Evolutionary conservation across 2,797 vertebrate species (phyloP).

Genomic region (Artibeus lituratus): DNA sequence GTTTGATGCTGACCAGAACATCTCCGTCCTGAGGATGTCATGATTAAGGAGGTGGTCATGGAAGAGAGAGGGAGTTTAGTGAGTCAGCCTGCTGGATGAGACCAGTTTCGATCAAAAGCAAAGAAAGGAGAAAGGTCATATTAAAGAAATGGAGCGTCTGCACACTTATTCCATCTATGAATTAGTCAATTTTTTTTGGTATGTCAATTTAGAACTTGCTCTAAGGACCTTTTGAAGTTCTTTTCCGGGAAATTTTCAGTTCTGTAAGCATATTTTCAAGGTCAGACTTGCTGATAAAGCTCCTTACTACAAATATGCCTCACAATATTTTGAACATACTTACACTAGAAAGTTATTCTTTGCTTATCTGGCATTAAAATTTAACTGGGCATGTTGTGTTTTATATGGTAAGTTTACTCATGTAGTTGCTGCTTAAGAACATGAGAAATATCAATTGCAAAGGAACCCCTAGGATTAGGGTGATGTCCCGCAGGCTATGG

Average conservation of each 20-base stretch:
- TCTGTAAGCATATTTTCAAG: constrained; percentile 4
- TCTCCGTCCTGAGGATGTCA: background rate
- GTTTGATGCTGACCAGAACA: background rate
- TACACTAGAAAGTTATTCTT: background rate
- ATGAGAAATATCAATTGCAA: background rate
- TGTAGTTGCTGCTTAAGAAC: background rate
- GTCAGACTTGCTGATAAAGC: background rate
- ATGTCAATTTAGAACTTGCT: background rate
- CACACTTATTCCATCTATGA: background rate
- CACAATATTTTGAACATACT: background rate
- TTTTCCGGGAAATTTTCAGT: background rate
- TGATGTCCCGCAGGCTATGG: background rate
- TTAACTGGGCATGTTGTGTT: background rate
- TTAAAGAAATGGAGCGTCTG: background rate
- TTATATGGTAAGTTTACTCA: background rate
- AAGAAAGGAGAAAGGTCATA: background rate
- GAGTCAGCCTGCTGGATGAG: background rate
- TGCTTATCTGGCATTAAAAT: background rate
- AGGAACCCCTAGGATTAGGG: background rate
- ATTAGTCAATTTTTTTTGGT: constrained; percentile 33
- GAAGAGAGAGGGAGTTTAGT: background rate
- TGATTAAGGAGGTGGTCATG: background rate
- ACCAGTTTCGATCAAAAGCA: background rate
- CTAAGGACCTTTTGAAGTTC: background rate
- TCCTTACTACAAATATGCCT: background rate